Evolutionary conservation across 2,797 vertebrate species (phyloP).

Genomic region (Sebastes aleutianus): DNA sequence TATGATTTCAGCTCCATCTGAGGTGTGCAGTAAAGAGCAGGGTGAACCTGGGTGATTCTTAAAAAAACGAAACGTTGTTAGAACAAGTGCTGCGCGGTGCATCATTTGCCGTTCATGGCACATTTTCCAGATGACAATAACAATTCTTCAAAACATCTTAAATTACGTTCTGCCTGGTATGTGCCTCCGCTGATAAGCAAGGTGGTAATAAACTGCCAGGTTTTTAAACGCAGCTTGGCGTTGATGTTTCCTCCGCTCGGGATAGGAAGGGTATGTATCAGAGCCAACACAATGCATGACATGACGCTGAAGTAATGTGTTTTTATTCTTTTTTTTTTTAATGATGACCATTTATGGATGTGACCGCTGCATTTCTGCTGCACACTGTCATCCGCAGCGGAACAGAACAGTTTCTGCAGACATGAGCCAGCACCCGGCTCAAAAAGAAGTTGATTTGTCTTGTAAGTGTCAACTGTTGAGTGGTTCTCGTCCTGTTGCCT

Average conservation of each 20-base stretch:
- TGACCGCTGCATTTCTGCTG: conserved; percentile 16
- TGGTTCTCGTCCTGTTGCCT: conserved; percentile 16
- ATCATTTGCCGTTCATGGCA: conserved; percentile 51
- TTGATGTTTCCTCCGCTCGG: conserved; percentile 23
- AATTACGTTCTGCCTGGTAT: conserved; percentile 57
- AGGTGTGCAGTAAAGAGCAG: conserved; percentile 2
- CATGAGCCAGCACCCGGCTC: conserved; percentile 26
- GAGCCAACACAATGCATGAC: conserved; percentile 35
- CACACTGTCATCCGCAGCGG: conserved; percentile 7
- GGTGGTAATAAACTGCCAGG: conserved; percentile 49
- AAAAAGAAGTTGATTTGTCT: conserved; percentile 45
- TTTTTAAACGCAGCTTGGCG: conserved; percentile 45
- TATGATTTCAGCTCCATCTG: conserved; percentile 37
- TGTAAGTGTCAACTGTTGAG: conserved; percentile 6
- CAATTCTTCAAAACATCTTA: conserved; percentile 61
- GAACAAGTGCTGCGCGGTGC: conserved; percentile 28
- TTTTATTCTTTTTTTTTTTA: conserved; percentile 44
- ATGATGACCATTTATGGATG: conserved; percentile 39
- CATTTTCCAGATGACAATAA: conserved; percentile 66
- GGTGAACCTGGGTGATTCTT: conserved; percentile 7
- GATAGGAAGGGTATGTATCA: neutral
- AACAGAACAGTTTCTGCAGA: conserved; percentile 16
- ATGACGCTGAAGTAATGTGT: conserved; percentile 41
- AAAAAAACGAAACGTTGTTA: neutral
- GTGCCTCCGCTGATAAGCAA: conserved; percentile 59